phyloP scores from a whole-genome alignment of 2,888 invertebrate species.

The Cosmia trapezina region DNA sequence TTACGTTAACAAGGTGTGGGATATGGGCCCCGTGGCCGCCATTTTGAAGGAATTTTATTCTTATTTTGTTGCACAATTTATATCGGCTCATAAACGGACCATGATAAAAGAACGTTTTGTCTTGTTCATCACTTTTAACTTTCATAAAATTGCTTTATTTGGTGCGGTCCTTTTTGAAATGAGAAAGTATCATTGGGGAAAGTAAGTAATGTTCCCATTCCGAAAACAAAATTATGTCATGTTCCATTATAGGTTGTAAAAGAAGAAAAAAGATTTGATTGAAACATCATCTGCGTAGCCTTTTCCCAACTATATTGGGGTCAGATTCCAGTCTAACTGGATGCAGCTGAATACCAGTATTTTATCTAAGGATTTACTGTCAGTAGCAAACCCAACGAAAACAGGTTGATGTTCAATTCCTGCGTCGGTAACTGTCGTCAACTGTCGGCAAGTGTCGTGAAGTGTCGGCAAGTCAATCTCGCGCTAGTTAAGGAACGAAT shows the following conservation, averaged over 20 bases:
- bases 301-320: too few relatives aligned
- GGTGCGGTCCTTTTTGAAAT: neutral
- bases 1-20: slow-evolving; percentile 84
- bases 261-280: neutral
- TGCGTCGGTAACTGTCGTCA: slow-evolving; percentile 52
- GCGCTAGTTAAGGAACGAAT: slow-evolving; percentile 79
- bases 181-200: neutral
- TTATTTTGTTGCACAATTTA: slow-evolving; percentile 64
- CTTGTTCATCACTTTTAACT: slow-evolving; percentile 41
- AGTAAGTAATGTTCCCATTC: neutral
- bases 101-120: slow-evolving; percentile 57
- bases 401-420: slow-evolving; percentile 59
- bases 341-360: too few relatives aligned
- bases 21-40: slow-evolving; percentile 75
- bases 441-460: slow-evolving; percentile 20
- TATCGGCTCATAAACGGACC: slow-evolving; percentile 60
- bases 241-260: neutral
- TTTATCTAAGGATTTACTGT: slow-evolving; percentile 1
- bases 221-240: neutral
- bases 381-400: slow-evolving; percentile 49
- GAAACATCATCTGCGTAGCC: neutral
- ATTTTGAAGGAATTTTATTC: slow-evolving; percentile 62
- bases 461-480: slow-evolving; percentile 75
- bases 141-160: slow-evolving; percentile 25
- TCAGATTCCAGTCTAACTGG: too few relatives aligned